These are phyloP conservation scores for Calycopis cecrops DNA, from an alignment of 1,140 invertebrate genomes.

Conservation along the genomic window DNA sequence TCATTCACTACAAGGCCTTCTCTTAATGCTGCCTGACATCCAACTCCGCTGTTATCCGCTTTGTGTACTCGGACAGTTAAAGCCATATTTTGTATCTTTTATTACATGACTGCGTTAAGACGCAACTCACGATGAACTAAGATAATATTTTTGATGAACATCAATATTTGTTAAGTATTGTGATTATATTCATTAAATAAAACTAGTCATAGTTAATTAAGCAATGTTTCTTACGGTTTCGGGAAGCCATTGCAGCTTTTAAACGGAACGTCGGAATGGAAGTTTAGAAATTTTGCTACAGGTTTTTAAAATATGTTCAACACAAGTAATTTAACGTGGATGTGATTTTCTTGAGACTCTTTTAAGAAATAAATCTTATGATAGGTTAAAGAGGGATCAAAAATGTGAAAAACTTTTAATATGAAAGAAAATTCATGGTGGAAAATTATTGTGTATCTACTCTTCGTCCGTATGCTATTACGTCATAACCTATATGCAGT, in stretches of 20 bases:
- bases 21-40: conserved; percentile 73
- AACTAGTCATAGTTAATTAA: conserved; percentile 11
- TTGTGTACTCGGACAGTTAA: conserved; percentile 43
- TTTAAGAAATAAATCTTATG: conserved; percentile 38
- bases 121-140: conserved; percentile 37
- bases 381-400: conserved; percentile 61
- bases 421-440: conserved; percentile 16
- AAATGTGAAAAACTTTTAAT: conserved; percentile 38
- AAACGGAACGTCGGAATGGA: neutral
- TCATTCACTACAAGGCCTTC: conserved; percentile 90
- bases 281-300: conserved; percentile 4
- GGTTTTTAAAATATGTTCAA: conserved; percentile 10
- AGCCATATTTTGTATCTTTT: conserved; percentile 45
- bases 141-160: conserved; percentile 49
- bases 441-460: conserved; percentile 12
- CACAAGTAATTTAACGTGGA: conserved; percentile 1
- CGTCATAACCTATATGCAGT: conserved; percentile 58
- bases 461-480: conserved; percentile 32
- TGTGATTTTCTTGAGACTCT: conserved; percentile 14
- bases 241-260: too few species aligned
- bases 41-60: conserved; percentile 37
- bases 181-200: conserved; percentile 36
- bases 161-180: conserved; percentile 46
- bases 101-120: conserved; percentile 40
- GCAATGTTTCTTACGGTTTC: neutral